Base-by-base conservation (phyloP, 2,113 vertebrate species). In the Ictidomys tridecemlineatus region DNA sequence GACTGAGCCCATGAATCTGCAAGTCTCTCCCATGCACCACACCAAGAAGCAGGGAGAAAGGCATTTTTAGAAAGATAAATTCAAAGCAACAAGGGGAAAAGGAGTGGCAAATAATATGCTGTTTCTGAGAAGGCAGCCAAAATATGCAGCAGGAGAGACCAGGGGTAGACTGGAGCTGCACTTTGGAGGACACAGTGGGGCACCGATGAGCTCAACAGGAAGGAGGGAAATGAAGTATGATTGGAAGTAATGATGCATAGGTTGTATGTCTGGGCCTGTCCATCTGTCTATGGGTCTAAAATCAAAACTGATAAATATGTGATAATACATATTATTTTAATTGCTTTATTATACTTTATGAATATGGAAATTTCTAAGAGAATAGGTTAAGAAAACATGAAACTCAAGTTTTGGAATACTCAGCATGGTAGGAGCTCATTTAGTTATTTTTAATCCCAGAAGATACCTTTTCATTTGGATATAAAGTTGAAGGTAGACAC, bases 111-210 rank as follows among this genome's bases (percentile, higher is more conserved):
- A 42, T 48, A 37, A 2, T 67, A 39, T 39, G 20, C 13, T 26
- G 45, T 53, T 74, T 95, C 63, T 42, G 8, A 24, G 61, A 42
- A 61, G 39, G 7, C 6, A 30, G 28, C 9, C 10, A 32, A 53
- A 37, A 34, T 74, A 20, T 26, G 0, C 1, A 20, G 39, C 51
- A 22, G 37, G 37, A 30, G 20, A 24, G 18, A 16, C 7, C 32
- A 48, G 6, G 2, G 1, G 13, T 0, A 10, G 28, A 22, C 1
- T 2, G 11, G 61, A 1, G 4, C 5, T 8, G 4, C 16, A 22
- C 1, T 10, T 14, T 7, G 18, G 39, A 24, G 26, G 45, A 8
- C 1, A 1, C 65, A 4, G 17, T 45, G 37, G 22, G 11, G 48
- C 30, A 12, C 24, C 56, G 2, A 3, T 18, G 73, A 1, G 13